A percentile compares a stretch with the other conserved stretches of the same genome.
Evolutionary conservation across 1,140 invertebrate genomes (phyloP).

Genomic region (Apis dorsata): DNA sequence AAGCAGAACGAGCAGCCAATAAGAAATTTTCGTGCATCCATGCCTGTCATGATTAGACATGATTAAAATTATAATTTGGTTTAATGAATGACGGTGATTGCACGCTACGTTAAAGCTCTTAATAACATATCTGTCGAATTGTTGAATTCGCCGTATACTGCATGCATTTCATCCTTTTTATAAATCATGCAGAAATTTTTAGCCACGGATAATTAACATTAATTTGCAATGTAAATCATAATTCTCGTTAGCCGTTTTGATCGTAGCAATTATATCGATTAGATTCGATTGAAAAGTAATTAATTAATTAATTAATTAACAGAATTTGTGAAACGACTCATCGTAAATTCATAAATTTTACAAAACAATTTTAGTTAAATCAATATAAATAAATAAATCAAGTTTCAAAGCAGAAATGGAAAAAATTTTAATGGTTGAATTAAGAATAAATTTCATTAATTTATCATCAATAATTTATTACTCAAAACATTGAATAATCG

Average conservation of each 20-base stretch:
- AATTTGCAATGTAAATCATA: background rate
- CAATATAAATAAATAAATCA: background rate
- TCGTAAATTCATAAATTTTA: background rate
- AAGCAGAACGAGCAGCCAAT: background rate
- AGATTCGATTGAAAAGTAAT: background rate
- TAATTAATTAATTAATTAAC: background rate
- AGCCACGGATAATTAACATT: constrained; percentile 1
- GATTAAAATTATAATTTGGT: constrained; percentile 18
- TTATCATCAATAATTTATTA: too few relatives aligned
- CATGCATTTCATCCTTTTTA: background rate
- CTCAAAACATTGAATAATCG: too few relatives aligned
- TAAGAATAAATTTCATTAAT: too few relatives aligned
- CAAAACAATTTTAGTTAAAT: background rate
- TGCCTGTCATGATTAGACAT: background rate
- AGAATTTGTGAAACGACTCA: background rate
- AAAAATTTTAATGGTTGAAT: too few relatives aligned
- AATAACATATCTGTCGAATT: background rate
- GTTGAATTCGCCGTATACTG: background rate
- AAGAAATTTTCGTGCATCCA: background rate
- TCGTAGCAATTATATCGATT: background rate
- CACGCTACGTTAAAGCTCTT: background rate
- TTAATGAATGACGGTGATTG: background rate
- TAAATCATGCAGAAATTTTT: background rate
- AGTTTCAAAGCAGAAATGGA: too few relatives aligned
- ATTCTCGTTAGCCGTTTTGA: background rate